Conservation (phyloP, 2,888 invertebrate species). For the Dioctria rufipes region DNA sequence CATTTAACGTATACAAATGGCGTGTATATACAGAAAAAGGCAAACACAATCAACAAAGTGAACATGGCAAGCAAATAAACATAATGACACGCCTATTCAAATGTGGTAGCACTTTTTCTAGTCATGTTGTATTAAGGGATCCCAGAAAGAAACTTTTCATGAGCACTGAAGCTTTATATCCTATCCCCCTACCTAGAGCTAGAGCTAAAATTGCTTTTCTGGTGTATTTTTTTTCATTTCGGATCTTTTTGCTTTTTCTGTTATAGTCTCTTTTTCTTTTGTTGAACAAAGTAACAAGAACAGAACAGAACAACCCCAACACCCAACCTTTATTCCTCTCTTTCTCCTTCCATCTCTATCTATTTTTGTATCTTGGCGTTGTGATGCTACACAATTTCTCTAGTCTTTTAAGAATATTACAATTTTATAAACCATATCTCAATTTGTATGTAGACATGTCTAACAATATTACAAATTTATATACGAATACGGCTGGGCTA, state of each 20-base stretch:
- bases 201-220: not conserved
- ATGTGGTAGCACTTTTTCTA: conserved; percentile 55
- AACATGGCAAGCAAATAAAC: conserved; percentile 57
- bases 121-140: conserved; percentile 53
- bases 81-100: conserved; percentile 57
- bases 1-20: conserved; percentile 44
- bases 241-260: not conserved
- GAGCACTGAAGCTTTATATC: conserved; percentile 32
- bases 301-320: not conserved
- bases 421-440: not conserved
- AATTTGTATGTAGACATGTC: not conserved
- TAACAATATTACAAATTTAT: conserved; percentile 47
- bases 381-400: not conserved
- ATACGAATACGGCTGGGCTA: conserved; percentile 2
- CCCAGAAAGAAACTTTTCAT: conserved; percentile 36
- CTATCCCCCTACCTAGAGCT: not conserved
- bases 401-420: not conserved
- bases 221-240: conserved; percentile 10
- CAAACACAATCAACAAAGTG: conserved; percentile 52
- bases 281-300: too few species aligned
- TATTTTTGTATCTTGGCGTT: not conserved
- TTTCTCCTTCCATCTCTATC: not conserved
- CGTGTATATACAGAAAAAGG: conserved; percentile 36
- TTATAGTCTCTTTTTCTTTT: not conserved
- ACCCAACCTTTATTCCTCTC: not conserved